Evolutionary conservation across 2,797 vertebrate species (phyloP).

Genomic region (Coregonus ussuriensis): DNA sequence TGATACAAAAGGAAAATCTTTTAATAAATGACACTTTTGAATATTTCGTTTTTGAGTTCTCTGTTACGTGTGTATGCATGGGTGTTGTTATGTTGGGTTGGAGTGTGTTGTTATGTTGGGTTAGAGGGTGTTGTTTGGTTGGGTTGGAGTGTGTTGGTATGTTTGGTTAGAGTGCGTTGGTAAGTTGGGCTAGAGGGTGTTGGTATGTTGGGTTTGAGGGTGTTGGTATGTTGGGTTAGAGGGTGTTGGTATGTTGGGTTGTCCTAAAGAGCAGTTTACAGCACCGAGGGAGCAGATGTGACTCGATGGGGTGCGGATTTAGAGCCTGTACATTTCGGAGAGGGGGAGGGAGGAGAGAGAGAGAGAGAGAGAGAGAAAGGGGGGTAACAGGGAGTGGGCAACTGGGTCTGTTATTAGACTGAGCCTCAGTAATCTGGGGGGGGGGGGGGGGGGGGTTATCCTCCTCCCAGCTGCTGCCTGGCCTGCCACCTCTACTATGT

Average conservation of each 20-base stretch:
- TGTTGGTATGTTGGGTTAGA: neutral
- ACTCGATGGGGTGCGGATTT: slow-evolving; percentile 66
- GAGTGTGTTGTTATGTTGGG: too few species aligned
- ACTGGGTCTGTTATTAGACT: slow-evolving; percentile 28
- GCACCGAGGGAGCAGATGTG: slow-evolving; percentile 58
- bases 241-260: slow-evolving; percentile 8
- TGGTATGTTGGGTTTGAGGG: too few species aligned
- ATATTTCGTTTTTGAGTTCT: slow-evolving; percentile 8
- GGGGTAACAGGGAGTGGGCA: slow-evolving; percentile 26
- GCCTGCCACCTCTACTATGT: slow-evolving; percentile 11
- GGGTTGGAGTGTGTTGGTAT: too few species aligned
- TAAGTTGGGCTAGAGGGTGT: too few species aligned
- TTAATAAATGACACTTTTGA: slow-evolving; percentile 77
- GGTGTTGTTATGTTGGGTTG: neutral
- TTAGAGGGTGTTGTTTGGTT: too few species aligned
- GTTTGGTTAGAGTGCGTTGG: too few species aligned
- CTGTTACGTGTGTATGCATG: neutral
- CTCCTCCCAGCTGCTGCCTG: slow-evolving; percentile 64
- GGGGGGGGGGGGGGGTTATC: slow-evolving; percentile 43
- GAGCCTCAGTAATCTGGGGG: slow-evolving; percentile 60
- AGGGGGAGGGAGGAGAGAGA: slow-evolving; percentile 18
- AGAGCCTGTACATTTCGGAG: slow-evolving; percentile 53
- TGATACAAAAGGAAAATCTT: slow-evolving; percentile 56
- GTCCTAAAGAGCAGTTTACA: neutral
- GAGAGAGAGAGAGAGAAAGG: slow-evolving; percentile 23